phyloP scores from a whole-genome alignment of 2,797 vertebrate genomes.

The Micropoecilia bifurca region DNA sequence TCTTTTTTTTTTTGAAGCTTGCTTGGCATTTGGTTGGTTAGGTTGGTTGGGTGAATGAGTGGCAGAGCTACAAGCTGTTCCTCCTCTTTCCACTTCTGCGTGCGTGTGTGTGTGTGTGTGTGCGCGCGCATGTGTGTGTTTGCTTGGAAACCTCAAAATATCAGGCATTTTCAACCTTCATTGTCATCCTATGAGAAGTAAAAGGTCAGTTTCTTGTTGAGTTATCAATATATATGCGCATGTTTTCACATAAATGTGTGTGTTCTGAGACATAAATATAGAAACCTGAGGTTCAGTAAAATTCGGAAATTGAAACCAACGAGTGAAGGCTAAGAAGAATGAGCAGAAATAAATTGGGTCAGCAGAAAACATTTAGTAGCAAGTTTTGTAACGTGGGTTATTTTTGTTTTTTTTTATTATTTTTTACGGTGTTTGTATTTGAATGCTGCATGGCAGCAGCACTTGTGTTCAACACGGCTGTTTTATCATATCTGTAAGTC shows the following conservation, averaged over 20 bases:
- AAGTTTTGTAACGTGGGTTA: slow-evolving; percentile 45
- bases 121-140: slow-evolving; percentile 38
- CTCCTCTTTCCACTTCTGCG: slow-evolving; percentile 53
- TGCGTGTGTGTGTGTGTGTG: slow-evolving; percentile 21
- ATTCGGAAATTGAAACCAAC: slow-evolving; percentile 42
- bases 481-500: slow-evolving; percentile 50
- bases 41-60: slow-evolving; percentile 67
- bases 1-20: slow-evolving; percentile 59
- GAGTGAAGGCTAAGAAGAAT: slow-evolving; percentile 40
- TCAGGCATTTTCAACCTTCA: slow-evolving; percentile 29
- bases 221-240: background rate
- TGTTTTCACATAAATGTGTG: slow-evolving; percentile 10
- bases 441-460: slow-evolving; percentile 39
- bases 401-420: slow-evolving; percentile 16
- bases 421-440: slow-evolving; percentile 33
- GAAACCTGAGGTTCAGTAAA: slow-evolving; percentile 31
- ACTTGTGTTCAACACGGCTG: slow-evolving; percentile 44
- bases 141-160: too few relatives aligned
- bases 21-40: slow-evolving; percentile 75
- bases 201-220: slow-evolving; percentile 10
- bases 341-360: slow-evolving; percentile 67
- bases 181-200: background rate
- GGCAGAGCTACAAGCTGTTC: slow-evolving; percentile 69
- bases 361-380: slow-evolving; percentile 56
- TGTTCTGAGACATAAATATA: slow-evolving; percentile 12